These are phyloP conservation scores for Peromyscus aztecus DNA, from an alignment of 2,797 vertebrate genomes.

Conservation along the genomic window DNA sequence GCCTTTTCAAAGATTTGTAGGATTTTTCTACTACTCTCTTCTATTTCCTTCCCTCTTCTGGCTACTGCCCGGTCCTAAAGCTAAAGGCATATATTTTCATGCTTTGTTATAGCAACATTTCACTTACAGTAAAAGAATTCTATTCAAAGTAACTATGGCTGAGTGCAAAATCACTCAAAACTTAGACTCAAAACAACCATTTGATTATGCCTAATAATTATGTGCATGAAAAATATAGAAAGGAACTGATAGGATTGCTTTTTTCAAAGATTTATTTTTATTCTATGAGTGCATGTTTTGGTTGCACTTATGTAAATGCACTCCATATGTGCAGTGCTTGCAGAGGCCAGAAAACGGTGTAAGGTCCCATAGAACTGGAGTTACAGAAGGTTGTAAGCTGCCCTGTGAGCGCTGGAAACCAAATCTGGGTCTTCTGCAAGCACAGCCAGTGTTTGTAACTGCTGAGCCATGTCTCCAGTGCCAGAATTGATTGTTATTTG, in stretches of 20 bases:
- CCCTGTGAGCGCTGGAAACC: neutral
- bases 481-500: neutral
- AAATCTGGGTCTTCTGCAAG: neutral
- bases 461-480: neutral
- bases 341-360: neutral
- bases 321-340: neutral
- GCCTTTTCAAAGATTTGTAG: neutral
- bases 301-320: neutral
- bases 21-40: neutral
- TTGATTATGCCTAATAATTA: conserved; percentile 43
- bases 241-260: neutral
- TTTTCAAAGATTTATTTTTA: neutral
- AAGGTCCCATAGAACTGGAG: neutral
- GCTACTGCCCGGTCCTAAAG: neutral
- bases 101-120: conserved; percentile 43
- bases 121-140: conserved; percentile 13
- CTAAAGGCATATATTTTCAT: neutral
- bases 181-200: neutral
- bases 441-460: neutral
- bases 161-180: conserved; percentile 16
- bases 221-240: neutral
- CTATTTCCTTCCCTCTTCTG: neutral
- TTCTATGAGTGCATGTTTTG: neutral
- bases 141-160: neutral
- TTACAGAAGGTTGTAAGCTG: neutral